A percentile compares a stretch with the other conserved stretches of the same genome.
These are phyloP conservation scores for Hemiscyllium ocellatum DNA, from an alignment of 2,113 vertebrate genomes.

Conservation along the genomic window DNA sequence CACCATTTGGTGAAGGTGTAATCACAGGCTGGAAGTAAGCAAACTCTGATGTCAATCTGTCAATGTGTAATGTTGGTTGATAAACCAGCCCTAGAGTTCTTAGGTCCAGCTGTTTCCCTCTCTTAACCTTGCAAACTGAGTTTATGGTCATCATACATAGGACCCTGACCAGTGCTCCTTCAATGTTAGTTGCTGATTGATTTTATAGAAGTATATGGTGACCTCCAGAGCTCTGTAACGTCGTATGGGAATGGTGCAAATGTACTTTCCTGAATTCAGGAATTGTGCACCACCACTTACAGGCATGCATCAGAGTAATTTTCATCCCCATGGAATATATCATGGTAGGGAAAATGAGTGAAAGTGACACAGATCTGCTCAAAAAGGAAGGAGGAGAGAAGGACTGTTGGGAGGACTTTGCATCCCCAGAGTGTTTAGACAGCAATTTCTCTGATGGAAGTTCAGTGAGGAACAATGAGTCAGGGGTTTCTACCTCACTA, in stretches of 20 bases:
- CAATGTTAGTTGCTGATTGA: background rate
- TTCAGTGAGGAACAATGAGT: background rate
- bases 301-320: background rate
- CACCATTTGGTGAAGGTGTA: background rate
- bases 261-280: background rate
- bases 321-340: background rate
- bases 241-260: background rate
- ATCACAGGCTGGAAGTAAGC: background rate
- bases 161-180: background rate
- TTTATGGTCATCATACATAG: background rate
- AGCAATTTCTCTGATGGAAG: background rate
- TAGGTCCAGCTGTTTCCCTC: background rate
- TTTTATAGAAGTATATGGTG: background rate
- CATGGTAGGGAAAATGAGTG: background rate
- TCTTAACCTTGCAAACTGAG: background rate
- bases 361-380: background rate
- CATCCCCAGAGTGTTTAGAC: background rate
- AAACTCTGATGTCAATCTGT: background rate
- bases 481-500: background rate
- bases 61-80: background rate
- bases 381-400: background rate
- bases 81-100: background rate
- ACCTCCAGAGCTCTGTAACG: background rate
- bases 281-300: background rate
- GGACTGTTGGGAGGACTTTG: background rate